Conservation (phyloP, 2,113 vertebrate species). For the Salvelinus alpinus region DNA sequence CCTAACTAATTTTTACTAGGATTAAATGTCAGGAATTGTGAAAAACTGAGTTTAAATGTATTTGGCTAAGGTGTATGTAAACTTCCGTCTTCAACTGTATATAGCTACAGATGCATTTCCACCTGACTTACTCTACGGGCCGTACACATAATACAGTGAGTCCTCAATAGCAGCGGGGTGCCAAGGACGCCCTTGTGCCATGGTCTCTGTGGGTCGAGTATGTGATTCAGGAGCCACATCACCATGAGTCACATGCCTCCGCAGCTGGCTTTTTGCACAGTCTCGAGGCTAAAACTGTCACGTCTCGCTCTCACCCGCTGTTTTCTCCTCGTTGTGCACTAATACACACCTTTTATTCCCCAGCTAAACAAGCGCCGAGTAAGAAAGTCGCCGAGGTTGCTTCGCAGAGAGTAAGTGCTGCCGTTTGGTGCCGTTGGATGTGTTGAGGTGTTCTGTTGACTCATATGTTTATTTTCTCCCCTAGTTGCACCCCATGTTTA, state of each 20-base stretch:
- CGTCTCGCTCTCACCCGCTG: too few species aligned
- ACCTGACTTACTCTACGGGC: conserved; percentile 27
- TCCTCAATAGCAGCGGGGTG: conserved; percentile 24
- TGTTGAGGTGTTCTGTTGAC: conserved; percentile 43
- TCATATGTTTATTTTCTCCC: conserved; percentile 26
- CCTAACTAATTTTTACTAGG: too few species aligned
- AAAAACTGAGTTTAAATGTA: conserved; percentile 12
- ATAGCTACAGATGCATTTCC: conserved; percentile 39
- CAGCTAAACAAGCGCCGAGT: conserved; percentile 44
- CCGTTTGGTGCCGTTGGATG: conserved; percentile 41
- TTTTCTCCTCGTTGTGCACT: conserved; percentile 20
- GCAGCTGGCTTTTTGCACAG: conserved; percentile 43
- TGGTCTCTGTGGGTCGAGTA: conserved; percentile 39
- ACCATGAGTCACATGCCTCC: conserved; percentile 32
- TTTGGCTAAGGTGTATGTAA: too few species aligned
- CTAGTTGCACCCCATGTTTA: background rate
- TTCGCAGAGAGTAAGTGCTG: conserved; percentile 7
- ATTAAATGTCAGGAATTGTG: background rate
- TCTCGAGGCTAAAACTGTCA: conserved; percentile 45
- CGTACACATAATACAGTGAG: background rate
- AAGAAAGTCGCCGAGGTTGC: background rate
- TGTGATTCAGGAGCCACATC: conserved; percentile 49
- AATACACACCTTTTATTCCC: conserved; percentile 35
- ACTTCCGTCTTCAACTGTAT: too few species aligned
- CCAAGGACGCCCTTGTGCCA: conserved; percentile 33